phyloP scores from a whole-genome alignment of 2,797 vertebrate genomes.

The Jordanella pulchra region DNA sequence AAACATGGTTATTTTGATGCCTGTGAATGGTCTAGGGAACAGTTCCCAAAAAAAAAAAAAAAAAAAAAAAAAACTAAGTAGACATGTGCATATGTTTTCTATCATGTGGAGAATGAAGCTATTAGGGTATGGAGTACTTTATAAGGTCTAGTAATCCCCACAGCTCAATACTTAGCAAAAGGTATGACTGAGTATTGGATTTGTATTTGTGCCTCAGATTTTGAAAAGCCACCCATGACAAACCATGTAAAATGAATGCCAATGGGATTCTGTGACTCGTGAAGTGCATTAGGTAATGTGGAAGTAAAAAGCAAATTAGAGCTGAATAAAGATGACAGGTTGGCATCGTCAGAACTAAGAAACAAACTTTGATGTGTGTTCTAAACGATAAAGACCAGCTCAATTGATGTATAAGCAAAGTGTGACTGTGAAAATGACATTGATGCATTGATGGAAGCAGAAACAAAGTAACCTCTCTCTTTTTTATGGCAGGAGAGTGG shows the following conservation, averaged over 20 bases:
- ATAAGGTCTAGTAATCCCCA: conserved; percentile 59
- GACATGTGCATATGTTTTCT: conserved; percentile 17
- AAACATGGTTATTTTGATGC: conserved; percentile 34
- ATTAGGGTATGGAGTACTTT: conserved; percentile 56
- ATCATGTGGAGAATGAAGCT: conserved; percentile 58
- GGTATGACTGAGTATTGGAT: conserved; percentile 66
- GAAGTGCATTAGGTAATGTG: conserved; percentile 54
- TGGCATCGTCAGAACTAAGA: conserved; percentile 20
- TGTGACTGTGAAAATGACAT: conserved; percentile 33
- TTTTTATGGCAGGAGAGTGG: conserved; percentile 56
- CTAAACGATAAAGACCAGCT: conserved; percentile 33
- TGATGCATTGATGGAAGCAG: conserved; percentile 44
- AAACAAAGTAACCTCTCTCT: conserved; percentile 37
- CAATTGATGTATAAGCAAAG: conserved; percentile 17
- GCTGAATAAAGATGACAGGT: conserved; percentile 26
- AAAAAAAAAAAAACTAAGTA: too few species aligned
- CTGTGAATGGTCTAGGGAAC: conserved; percentile 16
- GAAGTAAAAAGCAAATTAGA: conserved; percentile 52
- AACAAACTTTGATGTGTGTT: conserved; percentile 19
- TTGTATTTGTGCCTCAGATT: conserved; percentile 56
- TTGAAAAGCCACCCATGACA: conserved; percentile 42
- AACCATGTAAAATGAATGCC: conserved; percentile 67
- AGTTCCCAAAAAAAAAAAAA: conserved; percentile 7
- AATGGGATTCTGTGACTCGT: conserved; percentile 57
- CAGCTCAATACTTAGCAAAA: conserved; percentile 65